Base-by-base conservation (phyloP, 2,113 vertebrate genomes). In the Henicopernis longicauda region DNA sequence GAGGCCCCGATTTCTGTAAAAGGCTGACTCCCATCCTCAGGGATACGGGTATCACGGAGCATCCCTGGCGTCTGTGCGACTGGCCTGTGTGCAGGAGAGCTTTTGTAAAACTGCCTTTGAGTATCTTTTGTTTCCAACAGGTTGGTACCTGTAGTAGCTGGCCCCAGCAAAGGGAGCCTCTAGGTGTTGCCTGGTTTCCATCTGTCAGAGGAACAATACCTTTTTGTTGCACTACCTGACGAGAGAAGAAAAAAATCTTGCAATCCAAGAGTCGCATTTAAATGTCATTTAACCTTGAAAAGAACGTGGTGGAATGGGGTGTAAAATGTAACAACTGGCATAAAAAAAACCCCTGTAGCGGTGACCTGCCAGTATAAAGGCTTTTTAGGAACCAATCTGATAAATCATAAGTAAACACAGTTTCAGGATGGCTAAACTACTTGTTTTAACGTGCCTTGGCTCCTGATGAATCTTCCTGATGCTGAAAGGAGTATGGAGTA, bases 21-120 rank as follows among this genome's bases (percentile, higher is more conserved):
- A 81, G 55, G 7, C 54, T 55, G 44, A 5, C 13, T 86, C 17
- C 42, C 42, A 16, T 52, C 82, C 73, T 27, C 31, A 16, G 83
- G 57, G 25, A 4, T 5, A 0, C 0, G 8, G 61, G 47, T 11
- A 9, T 10, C 38, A 2, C 0, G 0, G 45, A 52, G 67, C 0
- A 0, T 32, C 44, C 44, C 69, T 91, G 83, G 52, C 40, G 5
- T 15, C 38, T 50, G 29, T 69, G 93, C 36, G 23, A 16, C 82
- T 12, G 45, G 42, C 44, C 32, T 40, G 10, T 6, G n/a, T 10
- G 14, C 32, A 2, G 58, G 67, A 62, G 50, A 66, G 38, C 82
- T 87, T 44, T 42, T 74, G 54, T 62, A 59, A 66, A 84, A 45
- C 34, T 42, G n/a, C 45, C 40, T 67, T 8, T 32, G 59, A 78